These are phyloP conservation scores for Plodia interpunctella DNA, from an alignment of 1,140 invertebrate genomes.

Conservation along the genomic window DNA sequence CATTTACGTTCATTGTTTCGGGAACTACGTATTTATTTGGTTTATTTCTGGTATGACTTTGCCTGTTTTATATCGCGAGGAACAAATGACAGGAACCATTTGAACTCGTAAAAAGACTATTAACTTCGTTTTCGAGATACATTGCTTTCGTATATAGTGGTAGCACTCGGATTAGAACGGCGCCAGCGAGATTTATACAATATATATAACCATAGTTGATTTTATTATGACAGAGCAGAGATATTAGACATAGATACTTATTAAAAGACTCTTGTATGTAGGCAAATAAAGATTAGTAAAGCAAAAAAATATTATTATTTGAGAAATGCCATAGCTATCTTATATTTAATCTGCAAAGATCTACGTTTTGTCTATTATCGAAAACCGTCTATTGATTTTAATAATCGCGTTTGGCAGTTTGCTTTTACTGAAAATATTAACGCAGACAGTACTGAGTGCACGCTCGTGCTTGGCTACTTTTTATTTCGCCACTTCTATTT, in stretches of 20 bases:
- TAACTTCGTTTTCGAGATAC: constrained; percentile 3
- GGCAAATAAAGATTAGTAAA: too few species aligned
- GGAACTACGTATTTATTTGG: constrained; percentile 2
- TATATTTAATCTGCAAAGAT: too few species aligned
- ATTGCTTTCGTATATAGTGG: neutral
- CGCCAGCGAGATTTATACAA: neutral
- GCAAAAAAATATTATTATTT: too few species aligned
- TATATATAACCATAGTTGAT: neutral
- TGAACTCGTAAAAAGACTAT: constrained; percentile 5
- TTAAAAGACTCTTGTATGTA: too few species aligned
- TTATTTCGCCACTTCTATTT: neutral
- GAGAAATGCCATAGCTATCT: too few species aligned
- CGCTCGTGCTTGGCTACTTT: neutral
- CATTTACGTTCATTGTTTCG: neutral
- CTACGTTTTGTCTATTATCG: too few species aligned
- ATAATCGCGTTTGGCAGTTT: too few species aligned
- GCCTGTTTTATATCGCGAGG: constrained; percentile 1
- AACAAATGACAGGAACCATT: constrained; percentile 4
- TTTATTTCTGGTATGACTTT: constrained; percentile 1
- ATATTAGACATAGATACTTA: too few species aligned
- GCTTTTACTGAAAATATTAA: too few species aligned
- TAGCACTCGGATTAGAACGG: neutral
- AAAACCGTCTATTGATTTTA: too few species aligned
- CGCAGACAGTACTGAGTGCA: too few species aligned
- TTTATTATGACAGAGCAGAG: too few species aligned